Conservation (phyloP, 2,113 vertebrate species). For the Leptobrachium leishanense region DNA sequence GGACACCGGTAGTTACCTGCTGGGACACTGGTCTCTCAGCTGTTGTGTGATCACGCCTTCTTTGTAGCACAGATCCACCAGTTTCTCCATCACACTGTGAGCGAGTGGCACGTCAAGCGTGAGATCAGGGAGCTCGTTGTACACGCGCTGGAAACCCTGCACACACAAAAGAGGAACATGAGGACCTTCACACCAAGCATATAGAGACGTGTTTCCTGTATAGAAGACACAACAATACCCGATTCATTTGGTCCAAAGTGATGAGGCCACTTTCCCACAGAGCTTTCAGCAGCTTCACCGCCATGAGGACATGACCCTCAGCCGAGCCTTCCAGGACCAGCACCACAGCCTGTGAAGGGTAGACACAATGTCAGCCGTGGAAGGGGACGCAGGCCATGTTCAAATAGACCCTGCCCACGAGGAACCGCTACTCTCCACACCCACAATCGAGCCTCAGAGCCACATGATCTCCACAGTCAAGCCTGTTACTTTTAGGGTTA, state of each 20-base stretch:
- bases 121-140: slow-evolving; percentile 77
- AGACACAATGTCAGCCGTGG: too few species aligned
- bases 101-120: slow-evolving; percentile 79
- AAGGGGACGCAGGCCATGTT: neutral
- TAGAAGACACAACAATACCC: slow-evolving; percentile 57
- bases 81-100: slow-evolving; percentile 75
- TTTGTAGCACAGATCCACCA: slow-evolving; percentile 80
- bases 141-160: slow-evolving; percentile 82
- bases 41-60: slow-evolving; percentile 79
- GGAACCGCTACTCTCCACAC: too few species aligned
- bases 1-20: slow-evolving; percentile 62
- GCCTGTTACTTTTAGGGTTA: too few species aligned
- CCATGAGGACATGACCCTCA: slow-evolving; percentile 71
- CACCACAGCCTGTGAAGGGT: slow-evolving; percentile 67
- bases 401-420: neutral
- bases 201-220: neutral
- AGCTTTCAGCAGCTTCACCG: slow-evolving; percentile 78
- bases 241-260: slow-evolving; percentile 87
- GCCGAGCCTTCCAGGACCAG: slow-evolving; percentile 82
- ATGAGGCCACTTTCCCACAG: slow-evolving; percentile 82
- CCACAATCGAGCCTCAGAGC: too few species aligned
- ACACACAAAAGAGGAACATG: neutral
- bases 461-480: too few species aligned
- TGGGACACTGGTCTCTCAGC: slow-evolving; percentile 76
- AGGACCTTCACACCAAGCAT: neutral